Conservation (phyloP, 92 coral and sea anemone species). For the Bergia sp. region DNA sequence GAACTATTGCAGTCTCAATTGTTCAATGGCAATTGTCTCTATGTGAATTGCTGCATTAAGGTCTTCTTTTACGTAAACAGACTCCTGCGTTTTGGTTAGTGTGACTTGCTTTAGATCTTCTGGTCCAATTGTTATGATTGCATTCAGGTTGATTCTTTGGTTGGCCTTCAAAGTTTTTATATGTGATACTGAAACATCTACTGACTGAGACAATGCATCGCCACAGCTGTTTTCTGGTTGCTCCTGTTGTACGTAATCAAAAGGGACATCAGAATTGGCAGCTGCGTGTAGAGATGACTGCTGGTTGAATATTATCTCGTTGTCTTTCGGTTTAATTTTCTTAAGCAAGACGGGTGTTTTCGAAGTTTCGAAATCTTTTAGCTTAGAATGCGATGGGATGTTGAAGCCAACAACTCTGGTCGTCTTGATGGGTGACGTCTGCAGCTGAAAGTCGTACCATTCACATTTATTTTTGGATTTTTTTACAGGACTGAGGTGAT, state of each 20-base stretch:
- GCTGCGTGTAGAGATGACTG: conserved; percentile 47
- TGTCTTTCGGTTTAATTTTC: conserved; percentile 44
- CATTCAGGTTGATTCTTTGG: conserved; percentile 67
- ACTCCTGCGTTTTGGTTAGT: conserved; percentile 43
- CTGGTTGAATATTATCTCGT: conserved; percentile 59
- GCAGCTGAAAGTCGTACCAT: conserved; percentile 59
- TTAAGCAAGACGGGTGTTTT: conserved; percentile 53
- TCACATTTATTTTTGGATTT: conserved; percentile 57
- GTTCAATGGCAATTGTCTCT: too few species aligned
- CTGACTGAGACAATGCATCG: conserved; percentile 5
- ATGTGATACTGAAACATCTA: conserved; percentile 49
- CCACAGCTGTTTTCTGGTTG: background rate
- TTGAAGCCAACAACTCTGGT: conserved; percentile 67
- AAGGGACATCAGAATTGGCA: conserved; percentile 53
- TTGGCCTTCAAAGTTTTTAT: conserved; percentile 51
- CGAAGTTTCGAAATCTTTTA: conserved; percentile 51
- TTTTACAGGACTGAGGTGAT: conserved; percentile 52
- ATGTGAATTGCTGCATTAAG: too few species aligned
- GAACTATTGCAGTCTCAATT: too few species aligned
- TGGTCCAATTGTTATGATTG: conserved; percentile 50
- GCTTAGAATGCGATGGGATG: conserved; percentile 45
- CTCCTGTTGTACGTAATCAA: conserved; percentile 40
- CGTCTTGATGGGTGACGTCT: conserved; percentile 58
- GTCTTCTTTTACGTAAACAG: conserved; percentile 62
- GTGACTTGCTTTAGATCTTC: conserved; percentile 55